phyloP scores from a whole-genome alignment of 2,797 vertebrate genomes.

The Myioborus melanocephalus region DNA sequence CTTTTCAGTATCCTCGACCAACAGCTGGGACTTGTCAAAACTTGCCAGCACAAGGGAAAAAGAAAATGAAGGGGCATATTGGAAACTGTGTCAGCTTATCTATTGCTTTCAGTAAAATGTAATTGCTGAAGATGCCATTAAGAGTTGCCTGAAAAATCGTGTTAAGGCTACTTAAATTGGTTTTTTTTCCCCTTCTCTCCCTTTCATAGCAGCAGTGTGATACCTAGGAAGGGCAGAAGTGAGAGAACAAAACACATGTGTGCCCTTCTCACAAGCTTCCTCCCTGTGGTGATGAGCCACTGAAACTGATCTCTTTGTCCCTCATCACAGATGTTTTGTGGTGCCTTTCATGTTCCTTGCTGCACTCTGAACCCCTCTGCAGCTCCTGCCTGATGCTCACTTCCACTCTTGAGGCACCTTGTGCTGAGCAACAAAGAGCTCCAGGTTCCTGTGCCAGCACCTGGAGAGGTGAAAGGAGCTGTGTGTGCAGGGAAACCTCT shows the following conservation, averaged over 20 bases:
- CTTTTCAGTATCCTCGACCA: conserved; percentile 55
- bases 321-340: background rate
- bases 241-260: background rate
- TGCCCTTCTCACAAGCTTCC: background rate
- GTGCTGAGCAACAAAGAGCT: background rate
- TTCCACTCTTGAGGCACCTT: background rate
- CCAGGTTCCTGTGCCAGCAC: rapidly evolving
- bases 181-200: background rate
- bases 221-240: conserved; percentile 15
- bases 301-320: background rate
- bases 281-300: background rate
- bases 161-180: conserved; percentile 33
- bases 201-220: background rate
- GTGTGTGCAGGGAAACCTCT: background rate
- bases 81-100: conserved; percentile 59
- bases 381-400: background rate
- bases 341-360: background rate
- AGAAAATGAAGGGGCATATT: conserved; percentile 54
- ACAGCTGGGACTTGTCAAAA: conserved; percentile 70
- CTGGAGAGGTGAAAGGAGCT: background rate
- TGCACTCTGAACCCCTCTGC: background rate
- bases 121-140: conserved; percentile 62
- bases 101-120: conserved; percentile 51
- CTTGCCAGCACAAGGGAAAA: conserved; percentile 58
- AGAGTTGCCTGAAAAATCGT: conserved; percentile 43